These are phyloP conservation scores for Marcusenius ussheri DNA, from an alignment of 2,113 vertebrate genomes.

Conservation along the genomic window DNA sequence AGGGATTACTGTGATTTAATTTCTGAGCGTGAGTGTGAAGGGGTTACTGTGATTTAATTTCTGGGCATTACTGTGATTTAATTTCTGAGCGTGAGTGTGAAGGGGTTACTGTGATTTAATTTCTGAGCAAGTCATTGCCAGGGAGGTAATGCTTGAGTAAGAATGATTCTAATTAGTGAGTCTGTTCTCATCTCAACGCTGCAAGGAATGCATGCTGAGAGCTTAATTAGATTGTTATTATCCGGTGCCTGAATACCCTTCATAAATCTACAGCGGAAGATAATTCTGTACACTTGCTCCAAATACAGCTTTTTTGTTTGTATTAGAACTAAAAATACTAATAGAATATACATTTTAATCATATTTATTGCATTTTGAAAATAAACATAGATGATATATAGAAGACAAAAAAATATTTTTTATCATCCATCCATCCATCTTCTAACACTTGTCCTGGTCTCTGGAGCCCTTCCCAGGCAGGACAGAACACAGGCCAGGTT, in stretches of 20 bases:
- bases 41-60: too few relatives aligned
- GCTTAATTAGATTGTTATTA: background rate
- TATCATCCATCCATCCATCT: background rate
- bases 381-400: background rate
- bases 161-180: slow-evolving; percentile 20
- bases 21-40: too few relatives aligned
- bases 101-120: background rate
- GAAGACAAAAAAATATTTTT: background rate
- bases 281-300: background rate
- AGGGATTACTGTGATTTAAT: too few relatives aligned
- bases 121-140: background rate
- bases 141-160: background rate
- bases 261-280: background rate
- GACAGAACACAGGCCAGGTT: background rate
- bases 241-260: background rate
- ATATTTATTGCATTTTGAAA: background rate
- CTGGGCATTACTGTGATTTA: too few relatives aligned
- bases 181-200: background rate
- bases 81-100: background rate
- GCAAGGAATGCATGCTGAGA: background rate
- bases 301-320: background rate
- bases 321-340: background rate
- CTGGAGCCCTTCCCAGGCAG: background rate
- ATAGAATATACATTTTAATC: background rate
- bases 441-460: background rate